These are phyloP conservation scores for Lepus americanus DNA, from an alignment of 2,113 vertebrate species.

Conservation along the genomic window DNA sequence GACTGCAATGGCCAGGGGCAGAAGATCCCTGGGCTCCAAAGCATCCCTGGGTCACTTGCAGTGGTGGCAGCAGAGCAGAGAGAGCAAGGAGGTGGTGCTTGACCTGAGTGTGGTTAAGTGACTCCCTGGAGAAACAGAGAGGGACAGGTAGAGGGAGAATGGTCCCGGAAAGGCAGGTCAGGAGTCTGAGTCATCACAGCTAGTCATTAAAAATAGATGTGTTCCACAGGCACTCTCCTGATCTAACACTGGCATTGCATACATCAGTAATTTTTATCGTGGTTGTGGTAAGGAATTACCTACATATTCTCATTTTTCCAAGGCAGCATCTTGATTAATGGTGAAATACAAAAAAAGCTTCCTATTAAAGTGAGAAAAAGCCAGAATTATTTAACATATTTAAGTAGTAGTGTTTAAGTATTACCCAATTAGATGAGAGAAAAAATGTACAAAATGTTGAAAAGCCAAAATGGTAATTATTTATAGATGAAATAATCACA, in stretches of 20 bases:
- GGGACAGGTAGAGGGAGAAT: neutral
- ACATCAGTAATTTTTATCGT: slow-evolving; percentile 14
- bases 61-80: neutral
- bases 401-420: slow-evolving; percentile 16
- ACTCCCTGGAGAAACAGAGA: neutral
- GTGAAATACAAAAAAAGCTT: neutral
- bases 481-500: neutral
- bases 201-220: neutral
- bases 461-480: slow-evolving; percentile 2
- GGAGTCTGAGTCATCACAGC: neutral
- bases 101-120: neutral
- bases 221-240: neutral
- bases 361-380: slow-evolving; percentile 23
- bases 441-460: neutral
- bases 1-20: neutral
- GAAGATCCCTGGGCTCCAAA: neutral
- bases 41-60: neutral
- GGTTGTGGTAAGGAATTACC: neutral
- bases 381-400: neutral
- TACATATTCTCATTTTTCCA: slow-evolving; percentile 32
- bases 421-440: neutral
- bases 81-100: neutral
- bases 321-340: neutral
- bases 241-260: neutral
- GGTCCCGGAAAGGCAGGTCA: neutral